Evolutionary conservation across 2,797 vertebrate species (phyloP), one percentile per base, ranked within the genome.

Genomic region (Falco rusticolus): DNA sequence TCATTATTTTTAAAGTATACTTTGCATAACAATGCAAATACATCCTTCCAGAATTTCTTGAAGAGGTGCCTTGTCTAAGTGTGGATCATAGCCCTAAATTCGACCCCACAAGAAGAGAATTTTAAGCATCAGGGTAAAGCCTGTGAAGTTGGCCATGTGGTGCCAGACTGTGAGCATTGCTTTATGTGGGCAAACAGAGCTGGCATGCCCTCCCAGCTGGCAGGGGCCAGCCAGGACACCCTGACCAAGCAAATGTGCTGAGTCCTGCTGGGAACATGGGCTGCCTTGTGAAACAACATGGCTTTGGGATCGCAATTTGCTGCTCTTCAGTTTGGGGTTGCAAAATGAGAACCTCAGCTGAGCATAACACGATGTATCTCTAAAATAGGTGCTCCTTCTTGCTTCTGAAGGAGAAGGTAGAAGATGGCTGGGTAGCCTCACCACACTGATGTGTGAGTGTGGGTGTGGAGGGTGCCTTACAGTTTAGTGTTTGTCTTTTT

Each of bases 281-380:
- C 60, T 74, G 20, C 47, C 33, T 39, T 3, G 0, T 17, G 17
- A n/a, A 47, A 16, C 13, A 53, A 0, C 10, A 3, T 11, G 9
- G 68, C 72, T 78, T 71, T 72, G 65, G 61, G 64, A 25, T 81
- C 0, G 0, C 33, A 16, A 45, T 53, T 86, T 71, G 25, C 75
- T 70, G 47, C 82, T 72, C 0, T 0, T 59, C 48, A 3, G 13
- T 63, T 54, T 12, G 29, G 72, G 22, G 4, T 3, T 71, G 47
- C 47, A 51, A 50, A 71, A 22, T 29, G 43, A 68, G 45, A 69
- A 53, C 57, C 66, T 94, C 47, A 26, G 65, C 61, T 78, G 61
- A 84, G 65, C 5, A 1, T 11, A 7, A 28, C 0, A 0, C 72
- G 33, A 33, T 51, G 1, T 54, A 10, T 76, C 79, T 70, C 43